A percentile compares a stretch with the other conserved stretches of the same genome.
These are phyloP conservation scores for Brachionus asplanchnoidis DNA, from an alignment of 1,140 invertebrate species.

Conservation along the genomic window DNA sequence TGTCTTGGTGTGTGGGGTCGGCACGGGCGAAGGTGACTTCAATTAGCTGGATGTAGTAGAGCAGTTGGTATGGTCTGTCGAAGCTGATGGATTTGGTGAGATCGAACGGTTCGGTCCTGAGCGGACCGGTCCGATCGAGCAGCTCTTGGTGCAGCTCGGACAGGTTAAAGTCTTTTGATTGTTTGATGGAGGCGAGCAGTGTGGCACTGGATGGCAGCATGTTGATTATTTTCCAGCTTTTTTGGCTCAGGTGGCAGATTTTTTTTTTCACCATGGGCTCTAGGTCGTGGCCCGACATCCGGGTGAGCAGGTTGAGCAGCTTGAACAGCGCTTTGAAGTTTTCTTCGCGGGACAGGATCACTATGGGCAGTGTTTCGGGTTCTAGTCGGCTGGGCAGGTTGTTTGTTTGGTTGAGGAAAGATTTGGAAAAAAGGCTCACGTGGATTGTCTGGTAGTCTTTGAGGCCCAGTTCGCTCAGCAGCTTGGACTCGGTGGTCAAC, in stretches of 20 bases:
- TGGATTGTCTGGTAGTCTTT: constrained; percentile 15
- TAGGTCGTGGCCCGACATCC: not conserved
- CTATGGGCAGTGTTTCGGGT: not conserved
- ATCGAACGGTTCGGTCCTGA: not conserved
- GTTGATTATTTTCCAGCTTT: constrained; percentile 23
- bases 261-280: not conserved
- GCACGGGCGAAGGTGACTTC: not conserved
- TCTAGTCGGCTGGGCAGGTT: not conserved
- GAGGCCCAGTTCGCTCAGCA: not conserved
- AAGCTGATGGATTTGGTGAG: not conserved
- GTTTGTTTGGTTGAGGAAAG: not conserved
- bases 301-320: not conserved
- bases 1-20: not conserved
- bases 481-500: constrained; percentile 9
- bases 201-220: not conserved
- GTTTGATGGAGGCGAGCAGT: not conserved
- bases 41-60: not conserved
- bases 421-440: not conserved
- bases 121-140: not conserved
- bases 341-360: not conserved
- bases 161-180: not conserved
- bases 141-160: not conserved
- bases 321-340: constrained; percentile 33
- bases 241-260: not conserved
- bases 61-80: not conserved